Percentiles rank a stretch among this genome's conserved stretches.
Conservation (phyloP, 2,113 vertebrate genomes). For the Abramis brama region DNA sequence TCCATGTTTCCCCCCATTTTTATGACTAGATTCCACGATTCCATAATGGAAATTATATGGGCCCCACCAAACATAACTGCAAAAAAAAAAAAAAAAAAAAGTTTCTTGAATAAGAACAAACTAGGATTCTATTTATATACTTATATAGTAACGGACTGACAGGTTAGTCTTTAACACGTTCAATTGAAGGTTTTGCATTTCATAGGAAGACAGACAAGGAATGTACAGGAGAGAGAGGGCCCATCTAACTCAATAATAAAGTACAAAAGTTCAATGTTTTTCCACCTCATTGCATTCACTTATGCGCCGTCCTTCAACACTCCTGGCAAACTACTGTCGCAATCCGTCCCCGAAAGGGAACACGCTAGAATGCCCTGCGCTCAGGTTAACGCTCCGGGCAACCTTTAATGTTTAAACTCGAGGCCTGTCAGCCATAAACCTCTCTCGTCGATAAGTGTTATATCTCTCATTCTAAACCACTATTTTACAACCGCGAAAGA, state of each 20-base stretch:
- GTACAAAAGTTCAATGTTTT: conserved; percentile 39
- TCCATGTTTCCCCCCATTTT: background rate
- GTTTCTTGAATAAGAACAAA: background rate
- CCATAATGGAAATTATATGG: too few relatives aligned
- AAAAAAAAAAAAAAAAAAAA: background rate
- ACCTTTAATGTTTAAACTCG: conserved; percentile 42
- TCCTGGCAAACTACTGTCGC: conserved; percentile 19
- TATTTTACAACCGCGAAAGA: conserved; percentile 16
- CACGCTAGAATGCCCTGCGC: conserved; percentile 43
- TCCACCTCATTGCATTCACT: conserved; percentile 30
- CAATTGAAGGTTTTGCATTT: background rate
- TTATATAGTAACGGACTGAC: background rate
- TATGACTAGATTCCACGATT: background rate
- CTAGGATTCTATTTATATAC: background rate
- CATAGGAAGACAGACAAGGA: background rate
- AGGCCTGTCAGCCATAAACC: conserved; percentile 34
- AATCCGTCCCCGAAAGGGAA: conserved; percentile 37
- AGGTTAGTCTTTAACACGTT: background rate
- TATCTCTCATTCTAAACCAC: conserved; percentile 23
- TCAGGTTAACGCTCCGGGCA: conserved; percentile 52
- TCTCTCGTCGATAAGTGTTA: conserved; percentile 12
- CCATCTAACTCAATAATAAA: background rate
- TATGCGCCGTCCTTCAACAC: conserved; percentile 37
- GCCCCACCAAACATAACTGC: too few relatives aligned
- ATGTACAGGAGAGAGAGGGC: background rate